Evolutionary conservation across 2,888 invertebrate genomes (phyloP).

Genomic region (Prosapia bicincta): DNA sequence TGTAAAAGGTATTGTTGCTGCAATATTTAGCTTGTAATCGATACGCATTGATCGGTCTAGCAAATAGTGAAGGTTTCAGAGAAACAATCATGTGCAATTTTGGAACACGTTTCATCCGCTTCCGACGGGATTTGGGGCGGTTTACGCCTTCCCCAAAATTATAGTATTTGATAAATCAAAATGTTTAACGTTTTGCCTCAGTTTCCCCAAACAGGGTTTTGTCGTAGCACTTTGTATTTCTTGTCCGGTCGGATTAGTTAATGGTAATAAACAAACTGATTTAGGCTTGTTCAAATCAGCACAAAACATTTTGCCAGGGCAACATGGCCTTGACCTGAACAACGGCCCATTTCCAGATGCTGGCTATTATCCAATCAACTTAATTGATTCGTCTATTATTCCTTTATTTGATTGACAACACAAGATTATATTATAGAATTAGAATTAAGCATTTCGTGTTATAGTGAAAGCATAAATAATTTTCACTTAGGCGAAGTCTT

Average conservation of each 20-base stretch:
- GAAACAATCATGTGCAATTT: not conserved
- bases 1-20: not conserved
- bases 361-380: not conserved
- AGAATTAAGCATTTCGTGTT: no score
- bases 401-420: no score
- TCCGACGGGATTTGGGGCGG: not conserved
- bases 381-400: no score
- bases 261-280: no score
- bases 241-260: no score
- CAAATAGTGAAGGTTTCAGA: no score
- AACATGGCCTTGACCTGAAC: not conserved
- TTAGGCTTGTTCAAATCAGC: not conserved
- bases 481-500: no score
- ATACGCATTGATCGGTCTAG: not conserved
- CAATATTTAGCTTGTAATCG: not conserved
- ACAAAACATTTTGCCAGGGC: not conserved
- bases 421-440: no score
- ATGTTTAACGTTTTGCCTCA: no score
- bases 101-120: not conserved
- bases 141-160: not conserved
- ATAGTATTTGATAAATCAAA: not conserved
- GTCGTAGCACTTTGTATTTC: no score
- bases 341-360: not conserved
- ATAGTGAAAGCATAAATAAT: no score
- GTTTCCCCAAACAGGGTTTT: no score